Evolutionary conservation across 2,797 vertebrate genomes (phyloP).

Genomic region (Heterohyrax brucei): DNA sequence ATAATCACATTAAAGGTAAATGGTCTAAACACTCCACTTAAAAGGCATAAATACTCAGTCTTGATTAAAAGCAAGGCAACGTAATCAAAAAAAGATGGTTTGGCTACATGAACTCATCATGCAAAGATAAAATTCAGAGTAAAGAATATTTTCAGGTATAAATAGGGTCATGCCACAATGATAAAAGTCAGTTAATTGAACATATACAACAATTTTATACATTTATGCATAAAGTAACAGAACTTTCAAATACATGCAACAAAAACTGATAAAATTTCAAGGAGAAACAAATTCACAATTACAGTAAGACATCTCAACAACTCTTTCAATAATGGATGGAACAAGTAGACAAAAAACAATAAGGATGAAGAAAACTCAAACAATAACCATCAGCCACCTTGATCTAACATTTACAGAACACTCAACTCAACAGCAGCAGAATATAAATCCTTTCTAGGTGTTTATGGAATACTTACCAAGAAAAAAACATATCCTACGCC

Average conservation of each 20-base stretch:
- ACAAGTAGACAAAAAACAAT: not conserved
- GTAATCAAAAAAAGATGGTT: constrained; percentile 11
- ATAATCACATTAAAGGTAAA: constrained; percentile 18
- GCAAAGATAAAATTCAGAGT: not conserved
- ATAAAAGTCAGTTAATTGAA: not conserved
- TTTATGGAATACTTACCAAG: constrained; percentile 18
- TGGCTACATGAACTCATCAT: not conserved
- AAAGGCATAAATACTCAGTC: not conserved
- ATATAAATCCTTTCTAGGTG: not conserved
- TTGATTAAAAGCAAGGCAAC: not conserved
- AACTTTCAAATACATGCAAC: not conserved
- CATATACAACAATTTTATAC: not conserved
- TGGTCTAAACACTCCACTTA: not conserved
- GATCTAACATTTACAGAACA: not conserved
- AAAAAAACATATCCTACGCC: not conserved
- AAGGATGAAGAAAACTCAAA: not conserved
- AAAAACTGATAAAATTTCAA: not conserved
- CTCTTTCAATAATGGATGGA: not conserved
- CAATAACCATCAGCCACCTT: not conserved
- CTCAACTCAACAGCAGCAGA: not conserved
- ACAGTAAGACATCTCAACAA: not conserved
- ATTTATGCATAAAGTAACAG: not conserved
- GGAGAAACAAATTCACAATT: not conserved
- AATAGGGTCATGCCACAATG: not conserved
- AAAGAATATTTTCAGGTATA: not conserved